Percentiles rank a stretch among this genome's conserved stretches.
Conservation (phyloP, 2,113 vertebrate genomes). For the Herpailurus yagouaroundi region DNA sequence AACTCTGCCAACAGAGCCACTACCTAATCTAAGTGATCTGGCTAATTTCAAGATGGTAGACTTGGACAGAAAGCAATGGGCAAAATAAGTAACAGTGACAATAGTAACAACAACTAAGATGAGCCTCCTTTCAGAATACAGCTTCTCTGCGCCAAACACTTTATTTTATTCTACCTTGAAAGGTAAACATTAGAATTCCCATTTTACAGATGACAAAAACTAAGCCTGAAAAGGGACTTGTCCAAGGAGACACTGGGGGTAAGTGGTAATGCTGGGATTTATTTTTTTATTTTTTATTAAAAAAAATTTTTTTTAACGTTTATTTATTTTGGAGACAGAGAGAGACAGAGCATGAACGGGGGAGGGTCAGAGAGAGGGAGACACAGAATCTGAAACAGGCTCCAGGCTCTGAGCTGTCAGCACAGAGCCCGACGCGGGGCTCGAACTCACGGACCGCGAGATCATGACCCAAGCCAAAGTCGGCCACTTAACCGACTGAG, state of each 20-base stretch:
- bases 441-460: too few relatives aligned
- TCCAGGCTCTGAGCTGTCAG: too few relatives aligned
- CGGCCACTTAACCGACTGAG: too few relatives aligned
- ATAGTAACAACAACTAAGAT: not conserved
- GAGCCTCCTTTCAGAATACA: not conserved
- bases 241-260: not conserved
- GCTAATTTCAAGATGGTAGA: conserved; percentile 24
- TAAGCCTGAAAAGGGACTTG: not conserved
- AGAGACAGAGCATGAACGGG: too few relatives aligned
- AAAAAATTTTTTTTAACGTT: too few relatives aligned
- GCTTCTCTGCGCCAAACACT: not conserved
- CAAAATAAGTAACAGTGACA: not conserved
- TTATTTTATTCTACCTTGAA: not conserved
- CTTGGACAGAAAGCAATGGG: not conserved
- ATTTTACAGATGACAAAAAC: not conserved
- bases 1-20: not conserved
- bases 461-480: too few relatives aligned
- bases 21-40: not conserved
- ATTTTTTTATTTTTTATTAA: too few relatives aligned
- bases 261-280: not conserved
- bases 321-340: too few relatives aligned
- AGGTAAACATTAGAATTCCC: not conserved
- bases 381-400: too few relatives aligned
- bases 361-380: too few relatives aligned
- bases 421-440: too few relatives aligned